Conservation (phyloP, 2,888 invertebrate genomes). For the Apamea crenata region DNA sequence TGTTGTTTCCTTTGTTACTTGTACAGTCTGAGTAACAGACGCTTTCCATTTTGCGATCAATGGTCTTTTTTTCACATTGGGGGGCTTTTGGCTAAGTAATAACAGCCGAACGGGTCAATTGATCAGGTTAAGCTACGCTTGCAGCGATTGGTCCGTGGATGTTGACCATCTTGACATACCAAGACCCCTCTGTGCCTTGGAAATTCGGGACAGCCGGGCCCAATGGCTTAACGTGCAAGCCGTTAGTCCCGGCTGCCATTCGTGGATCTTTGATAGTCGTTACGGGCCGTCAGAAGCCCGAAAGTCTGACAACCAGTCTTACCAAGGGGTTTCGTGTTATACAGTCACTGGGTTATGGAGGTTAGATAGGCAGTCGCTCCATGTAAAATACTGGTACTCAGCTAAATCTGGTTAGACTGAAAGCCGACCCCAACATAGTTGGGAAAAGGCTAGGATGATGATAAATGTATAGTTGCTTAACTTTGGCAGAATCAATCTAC, state of each 20-base stretch:
- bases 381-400: no score
- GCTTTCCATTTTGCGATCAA: neutral
- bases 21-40: constrained; percentile 39
- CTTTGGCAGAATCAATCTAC: neutral
- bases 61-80: neutral
- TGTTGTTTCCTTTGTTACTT: constrained; percentile 13
- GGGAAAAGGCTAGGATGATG: no score
- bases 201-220: neutral
- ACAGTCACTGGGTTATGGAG: no score
- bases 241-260: neutral
- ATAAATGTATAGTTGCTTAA: no score
- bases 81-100: no score
- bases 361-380: no score
- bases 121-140: neutral
- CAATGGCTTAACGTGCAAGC: no score
- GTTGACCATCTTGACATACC: no score
- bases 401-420: no score
- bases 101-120: no score
- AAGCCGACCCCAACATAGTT: no score
- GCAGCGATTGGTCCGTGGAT: no score
- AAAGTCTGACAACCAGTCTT: neutral
- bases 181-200: neutral
- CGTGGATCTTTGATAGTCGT: neutral
- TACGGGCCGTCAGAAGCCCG: neutral
- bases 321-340: neutral